Conservation (phyloP, 2,113 vertebrate genomes). For the Bucco capensis region DNA sequence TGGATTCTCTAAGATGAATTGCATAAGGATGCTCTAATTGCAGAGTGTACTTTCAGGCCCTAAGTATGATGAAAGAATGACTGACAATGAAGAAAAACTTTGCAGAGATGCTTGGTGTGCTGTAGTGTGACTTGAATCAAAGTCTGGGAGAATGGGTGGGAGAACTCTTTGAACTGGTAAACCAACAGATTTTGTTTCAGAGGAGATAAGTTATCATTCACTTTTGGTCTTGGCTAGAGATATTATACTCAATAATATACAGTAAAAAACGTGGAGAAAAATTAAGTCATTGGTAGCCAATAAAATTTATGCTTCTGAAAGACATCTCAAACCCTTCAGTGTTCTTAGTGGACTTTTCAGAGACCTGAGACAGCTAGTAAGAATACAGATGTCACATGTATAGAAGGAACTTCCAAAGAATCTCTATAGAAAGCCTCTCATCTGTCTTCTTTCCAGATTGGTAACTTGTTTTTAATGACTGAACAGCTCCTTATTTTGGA, state of each 20-base stretch:
- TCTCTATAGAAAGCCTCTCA: neutral
- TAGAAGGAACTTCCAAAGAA: neutral
- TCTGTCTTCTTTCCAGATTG: neutral
- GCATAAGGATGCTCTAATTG: neutral
- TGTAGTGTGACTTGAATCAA: neutral
- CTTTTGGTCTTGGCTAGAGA: neutral
- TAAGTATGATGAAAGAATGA: neutral
- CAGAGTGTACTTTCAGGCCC: neutral
- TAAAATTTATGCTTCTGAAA: neutral
- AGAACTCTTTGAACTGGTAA: neutral
- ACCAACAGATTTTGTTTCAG: neutral
- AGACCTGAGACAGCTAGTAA: rapidly evolving
- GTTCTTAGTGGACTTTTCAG: neutral
- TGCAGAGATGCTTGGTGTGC: neutral
- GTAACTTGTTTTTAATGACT: neutral
- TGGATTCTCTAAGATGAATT: neutral
- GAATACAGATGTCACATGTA: neutral
- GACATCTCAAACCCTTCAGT: neutral
- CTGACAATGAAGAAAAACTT: neutral
- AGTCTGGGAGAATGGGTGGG: neutral
- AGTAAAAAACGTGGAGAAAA: neutral
- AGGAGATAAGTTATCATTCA: neutral
- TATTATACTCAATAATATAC: neutral
- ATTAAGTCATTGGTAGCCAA: neutral
- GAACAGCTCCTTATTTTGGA: neutral